Base-by-base conservation (phyloP, 2,113 vertebrate genomes). In the Siniperca knerii region DNA sequence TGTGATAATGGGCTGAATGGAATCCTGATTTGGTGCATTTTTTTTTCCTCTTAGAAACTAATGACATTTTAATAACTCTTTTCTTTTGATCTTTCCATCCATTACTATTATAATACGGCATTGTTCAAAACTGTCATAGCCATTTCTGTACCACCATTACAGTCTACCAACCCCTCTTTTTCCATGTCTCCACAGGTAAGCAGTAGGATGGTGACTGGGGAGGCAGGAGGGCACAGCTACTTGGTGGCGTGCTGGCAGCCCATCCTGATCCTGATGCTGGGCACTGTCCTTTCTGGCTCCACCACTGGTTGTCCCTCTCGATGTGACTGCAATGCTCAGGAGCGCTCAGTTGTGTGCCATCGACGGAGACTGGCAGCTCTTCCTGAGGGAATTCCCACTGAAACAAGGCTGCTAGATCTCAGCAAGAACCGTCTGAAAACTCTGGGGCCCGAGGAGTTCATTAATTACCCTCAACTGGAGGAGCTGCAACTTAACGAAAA, bases 201-300 rank as follows among this genome's bases (percentile, higher is more conserved):
- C 94, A 96, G 96, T 95, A 98, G 97, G 97, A 99, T 99, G 98
- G 96, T 97, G 96, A 95, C 91, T 77, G 97, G 96, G 92, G 96
- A 97, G 88, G 95, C 93, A 91, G 97, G 97, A 87, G 96, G 97
- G 96, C 97, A 97, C 96, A 98, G 97, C 97, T 97, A 97, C 96
- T 96, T 98, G 94, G 96, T 98, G 96, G 97, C 97, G 84, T 99
- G 98, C 96, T 99, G 98, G 98, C 98, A 99, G 97, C 98, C 98
- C 78, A 98, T 99, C 91, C 98, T 99, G 92, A 96, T 99, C 86
- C 96, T 99, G 94, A 97, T 99, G 96, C 93, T 99, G 93, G 98
- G 97, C 81, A 98, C 98, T 3, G 97, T 98, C 89, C 96, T 99
- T 74, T 99, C 98, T 0, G 98, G 98, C 88, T 98, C 98, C 0